A percentile compares a stretch with the other conserved stretches of the same genome.
Conservation (phyloP, 2,797 vertebrate species). For the Tauraco hartlaubi region DNA sequence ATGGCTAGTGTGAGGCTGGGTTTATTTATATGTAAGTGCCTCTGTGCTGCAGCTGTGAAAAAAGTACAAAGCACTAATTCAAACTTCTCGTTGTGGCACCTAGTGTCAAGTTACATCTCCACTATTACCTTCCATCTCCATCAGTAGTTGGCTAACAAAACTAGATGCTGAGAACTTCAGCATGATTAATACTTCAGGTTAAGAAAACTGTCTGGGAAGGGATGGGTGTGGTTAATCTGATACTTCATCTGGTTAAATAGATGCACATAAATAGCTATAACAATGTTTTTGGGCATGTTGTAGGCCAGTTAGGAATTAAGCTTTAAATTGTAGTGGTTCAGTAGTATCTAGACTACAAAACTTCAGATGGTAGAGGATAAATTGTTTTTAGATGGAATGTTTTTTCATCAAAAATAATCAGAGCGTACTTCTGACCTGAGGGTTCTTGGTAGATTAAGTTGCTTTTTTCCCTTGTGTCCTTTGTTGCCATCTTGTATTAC, state of each 20-base stretch:
- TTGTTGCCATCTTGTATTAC: background rate
- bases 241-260: background rate
- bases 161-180: background rate
- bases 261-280: background rate
- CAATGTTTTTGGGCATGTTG: background rate
- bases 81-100: background rate
- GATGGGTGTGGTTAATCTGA: background rate
- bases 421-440: background rate
- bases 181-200: background rate
- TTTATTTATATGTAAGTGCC: slow-evolving; percentile 38
- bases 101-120: background rate
- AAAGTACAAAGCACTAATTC: slow-evolving; percentile 46
- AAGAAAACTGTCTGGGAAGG: background rate
- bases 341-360: background rate
- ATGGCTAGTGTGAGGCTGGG: background rate
- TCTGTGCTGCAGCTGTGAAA: background rate
- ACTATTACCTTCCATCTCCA: background rate
- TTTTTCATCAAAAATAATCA: background rate
- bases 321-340: background rate
- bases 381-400: background rate
- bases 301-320: background rate
- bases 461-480: background rate
- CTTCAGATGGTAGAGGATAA: background rate
- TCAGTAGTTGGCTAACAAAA: background rate
- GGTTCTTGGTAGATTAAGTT: background rate